These are phyloP conservation scores for Aplysina aerophoba DNA, from an alignment of 37 sponge, comb jelly and placozoan species.

Conservation along the genomic window DNA sequence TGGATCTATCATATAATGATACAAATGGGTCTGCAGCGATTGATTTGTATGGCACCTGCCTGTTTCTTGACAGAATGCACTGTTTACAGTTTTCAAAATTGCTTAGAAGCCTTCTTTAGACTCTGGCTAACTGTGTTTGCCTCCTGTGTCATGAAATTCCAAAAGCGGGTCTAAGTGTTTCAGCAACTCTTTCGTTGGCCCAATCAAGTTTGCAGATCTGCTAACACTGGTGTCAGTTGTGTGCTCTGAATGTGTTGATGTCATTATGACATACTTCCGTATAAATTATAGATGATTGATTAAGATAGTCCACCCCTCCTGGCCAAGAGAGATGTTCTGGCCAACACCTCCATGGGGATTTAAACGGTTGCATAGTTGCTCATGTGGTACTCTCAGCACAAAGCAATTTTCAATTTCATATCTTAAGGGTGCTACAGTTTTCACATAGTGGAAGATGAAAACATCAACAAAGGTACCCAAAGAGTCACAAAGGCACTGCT, in stretches of 20 bases:
- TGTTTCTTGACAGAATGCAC: neutral
- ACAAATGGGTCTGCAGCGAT: neutral
- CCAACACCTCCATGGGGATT: slow-evolving; percentile 13
- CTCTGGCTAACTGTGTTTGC: neutral
- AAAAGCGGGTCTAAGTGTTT: neutral
- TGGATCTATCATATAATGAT: no score
- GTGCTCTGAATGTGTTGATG: slow-evolving; percentile 1
- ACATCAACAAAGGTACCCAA: slow-evolving; percentile 7
- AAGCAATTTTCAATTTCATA: neutral
- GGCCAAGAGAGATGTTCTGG: neutral
- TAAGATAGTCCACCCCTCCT: neutral
- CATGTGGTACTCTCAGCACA: no score
- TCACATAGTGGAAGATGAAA: neutral
- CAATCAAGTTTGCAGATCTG: neutral
- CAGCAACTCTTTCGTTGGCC: neutral
- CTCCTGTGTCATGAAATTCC: neutral
- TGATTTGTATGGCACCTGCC: neutral
- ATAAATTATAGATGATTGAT: neutral
- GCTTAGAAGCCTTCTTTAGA: neutral
- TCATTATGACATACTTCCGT: no score
- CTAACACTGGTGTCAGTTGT: neutral
- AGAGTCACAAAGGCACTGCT: neutral
- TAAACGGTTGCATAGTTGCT: neutral
- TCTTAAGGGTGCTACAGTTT: neutral
- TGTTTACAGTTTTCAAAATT: neutral